Evolutionary conservation across 1,140 invertebrate species (phyloP).

Genomic region (Meloidogyne chitwoodi): DNA sequence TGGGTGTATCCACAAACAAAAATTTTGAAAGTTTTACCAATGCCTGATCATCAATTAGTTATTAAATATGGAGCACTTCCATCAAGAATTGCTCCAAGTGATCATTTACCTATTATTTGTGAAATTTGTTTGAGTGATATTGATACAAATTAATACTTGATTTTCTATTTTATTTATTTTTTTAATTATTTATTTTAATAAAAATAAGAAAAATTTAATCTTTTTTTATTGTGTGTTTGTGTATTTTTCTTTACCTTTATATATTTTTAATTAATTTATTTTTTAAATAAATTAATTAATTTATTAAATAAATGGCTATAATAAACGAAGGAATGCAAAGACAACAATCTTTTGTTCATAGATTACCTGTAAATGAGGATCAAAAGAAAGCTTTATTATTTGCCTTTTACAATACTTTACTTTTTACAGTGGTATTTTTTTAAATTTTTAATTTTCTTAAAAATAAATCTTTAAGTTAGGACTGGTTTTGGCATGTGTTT

Average conservation of each 20-base stretch:
- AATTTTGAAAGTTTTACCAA: conserved; percentile 15
- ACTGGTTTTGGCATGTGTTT: conserved; percentile 36
- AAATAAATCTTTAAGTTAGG: conserved; percentile 34
- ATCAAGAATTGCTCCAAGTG: conserved; percentile 29
- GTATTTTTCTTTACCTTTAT: too few species aligned
- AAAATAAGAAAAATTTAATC: too few species aligned
- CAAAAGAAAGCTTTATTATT: conserved; percentile 38
- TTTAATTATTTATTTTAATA: too few species aligned
- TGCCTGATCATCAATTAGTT: conserved; percentile 22
- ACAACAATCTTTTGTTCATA: conserved; percentile 24
- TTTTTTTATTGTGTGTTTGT: too few species aligned
- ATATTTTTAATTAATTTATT: too few species aligned
- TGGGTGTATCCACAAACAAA: conserved; percentile 9
- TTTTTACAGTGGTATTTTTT: conserved; percentile 33
- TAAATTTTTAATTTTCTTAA: not conserved
- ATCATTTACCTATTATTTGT: conserved; percentile 26
- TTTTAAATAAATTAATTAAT: too few species aligned
- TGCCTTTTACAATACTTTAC: conserved; percentile 48
- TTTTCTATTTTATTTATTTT: too few species aligned
- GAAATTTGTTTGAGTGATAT: not conserved
- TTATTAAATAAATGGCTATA: not conserved
- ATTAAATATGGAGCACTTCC: conserved; percentile 28
- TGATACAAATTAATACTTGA: too few species aligned
- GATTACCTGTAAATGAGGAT: conserved; percentile 18
- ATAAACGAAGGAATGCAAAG: not conserved